Percentiles rank a stretch among this genome's conserved stretches.
Evolutionary conservation across 2,888 invertebrate species (phyloP).

Genomic region (Pycnomerus fuliginosus): DNA sequence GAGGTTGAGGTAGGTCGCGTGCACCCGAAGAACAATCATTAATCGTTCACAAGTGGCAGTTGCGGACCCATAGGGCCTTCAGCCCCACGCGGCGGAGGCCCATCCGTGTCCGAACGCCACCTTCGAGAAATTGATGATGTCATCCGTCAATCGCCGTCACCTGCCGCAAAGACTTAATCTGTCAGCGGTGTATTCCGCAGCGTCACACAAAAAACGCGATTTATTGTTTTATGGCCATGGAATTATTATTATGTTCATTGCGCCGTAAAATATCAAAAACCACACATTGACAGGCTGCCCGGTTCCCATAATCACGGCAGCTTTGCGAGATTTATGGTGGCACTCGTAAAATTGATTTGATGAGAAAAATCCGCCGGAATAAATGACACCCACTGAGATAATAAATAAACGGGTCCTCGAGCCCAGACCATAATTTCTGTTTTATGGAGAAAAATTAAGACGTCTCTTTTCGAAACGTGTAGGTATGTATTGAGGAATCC

Average conservation of each 20-base stretch:
- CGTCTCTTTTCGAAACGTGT: no score
- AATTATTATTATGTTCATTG: slow-evolving; percentile 19
- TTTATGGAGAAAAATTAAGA: no score
- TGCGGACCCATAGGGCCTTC: slow-evolving; percentile 3
- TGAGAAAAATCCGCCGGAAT: no score
- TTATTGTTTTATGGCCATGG: slow-evolving; percentile 18
- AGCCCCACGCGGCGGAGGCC: slow-evolving; percentile 21
- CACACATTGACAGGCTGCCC: slow-evolving; percentile 17
- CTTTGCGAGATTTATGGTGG: slow-evolving; percentile 6
- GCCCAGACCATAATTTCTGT: no score
- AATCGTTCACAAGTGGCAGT: slow-evolving; percentile 33
- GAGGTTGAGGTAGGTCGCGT: slow-evolving; percentile 43
- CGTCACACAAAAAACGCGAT: no score
- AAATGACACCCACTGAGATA: no score
- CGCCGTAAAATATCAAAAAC: slow-evolving; percentile 19
- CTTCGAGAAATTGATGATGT: slow-evolving; percentile 33
- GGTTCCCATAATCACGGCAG: slow-evolving; percentile 17
- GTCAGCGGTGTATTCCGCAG: no score
- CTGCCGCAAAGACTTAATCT: slow-evolving; percentile 16
- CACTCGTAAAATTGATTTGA: no score
- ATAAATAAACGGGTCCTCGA: no score
- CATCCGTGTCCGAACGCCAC: slow-evolving; percentile 18
- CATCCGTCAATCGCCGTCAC: slow-evolving; percentile 24
- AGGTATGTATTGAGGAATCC: no score
- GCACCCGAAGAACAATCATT: slow-evolving; percentile 39